Base-by-base conservation (phyloP, 2,888 invertebrate species). In the Diaprepes abbreviatus region DNA sequence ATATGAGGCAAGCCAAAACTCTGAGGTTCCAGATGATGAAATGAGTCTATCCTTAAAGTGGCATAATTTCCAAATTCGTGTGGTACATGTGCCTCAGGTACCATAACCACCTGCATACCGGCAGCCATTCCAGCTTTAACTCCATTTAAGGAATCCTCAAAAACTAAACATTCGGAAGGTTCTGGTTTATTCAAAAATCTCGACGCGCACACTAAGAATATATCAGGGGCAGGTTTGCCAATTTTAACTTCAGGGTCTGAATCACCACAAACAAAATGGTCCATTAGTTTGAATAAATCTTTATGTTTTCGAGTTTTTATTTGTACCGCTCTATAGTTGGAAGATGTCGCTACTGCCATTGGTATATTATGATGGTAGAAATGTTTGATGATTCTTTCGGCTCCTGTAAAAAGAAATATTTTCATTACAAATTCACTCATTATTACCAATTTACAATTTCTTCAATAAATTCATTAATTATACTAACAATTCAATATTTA, bases 101-200 rank as follows among this genome's bases (percentile, higher is more conserved):
- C 50, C 68, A 68, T 92, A 0, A 94, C 89, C 0, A 89, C 89
- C 82, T 93, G 93, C 95, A 96, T 96, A 7, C 92, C 92, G 0
- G 95, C 95, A 12, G 88, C 86, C 16, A 88, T 79, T 0, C 91
- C 95, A 0, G 93, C 93, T 17, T 88, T 87, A 0, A 95, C 93
- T 0, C 97, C 97, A 82, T 94, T 94, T 0, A 93, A 92, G 0
- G 96, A 93, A 84, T 97, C 97, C 85, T 97, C 97, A 81, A 96
- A 94, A 2, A 95, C 95, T 68, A 96, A 83, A 78, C 93, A 93
- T 83, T 88, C 85, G 65, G 86, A 85, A 4, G 90, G 88, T 4
- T 86, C 79, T 5, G 92, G 91, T 72, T 88, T 86, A 69, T 90
- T 89, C 0, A 87, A 83, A 81, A 96, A 96, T 70, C 94, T 85